Percentiles rank a stretch among this genome's conserved stretches.
Evolutionary conservation across 2,113 vertebrate species (phyloP).

Genomic region (Podocnemis expansa): DNA sequence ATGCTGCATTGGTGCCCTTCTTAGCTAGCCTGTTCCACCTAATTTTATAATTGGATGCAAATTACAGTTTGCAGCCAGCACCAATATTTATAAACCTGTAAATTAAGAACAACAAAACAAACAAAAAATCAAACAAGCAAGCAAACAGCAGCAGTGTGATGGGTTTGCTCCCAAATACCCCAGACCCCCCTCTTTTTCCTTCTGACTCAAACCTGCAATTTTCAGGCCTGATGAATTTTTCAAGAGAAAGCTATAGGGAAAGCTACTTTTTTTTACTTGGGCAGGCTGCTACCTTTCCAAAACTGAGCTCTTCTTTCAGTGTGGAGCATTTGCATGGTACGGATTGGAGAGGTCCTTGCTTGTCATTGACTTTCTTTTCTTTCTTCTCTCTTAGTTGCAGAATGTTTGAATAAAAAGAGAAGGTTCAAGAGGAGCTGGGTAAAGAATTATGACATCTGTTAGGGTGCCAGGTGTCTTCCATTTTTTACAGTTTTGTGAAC

Average conservation of each 20-base stretch:
- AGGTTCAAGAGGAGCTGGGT: conserved; percentile 9
- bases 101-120: not conserved
- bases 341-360: not conserved
- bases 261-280: no score
- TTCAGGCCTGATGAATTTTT: conserved; percentile 63
- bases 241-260: conserved; percentile 41
- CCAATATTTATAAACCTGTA: conserved; percentile 38
- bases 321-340: not conserved
- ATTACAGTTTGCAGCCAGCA: conserved; percentile 41
- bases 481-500: conserved; percentile 50
- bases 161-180: conserved; percentile 53
- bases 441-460: conserved; percentile 57
- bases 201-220: not conserved
- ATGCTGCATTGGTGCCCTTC: conserved; percentile 64
- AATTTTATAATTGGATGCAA: conserved; percentile 24
- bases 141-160: not conserved
- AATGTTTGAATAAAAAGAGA: not conserved
- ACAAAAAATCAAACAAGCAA: not conserved
- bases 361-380: not conserved
- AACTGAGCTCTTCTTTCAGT: not conserved
- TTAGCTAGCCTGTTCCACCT: conserved; percentile 37
- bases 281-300: not conserved
- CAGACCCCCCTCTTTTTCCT: conserved; percentile 27
- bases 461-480: conserved; percentile 42
- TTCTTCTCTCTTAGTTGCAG: not conserved